Base-by-base conservation (phyloP, 2,113 vertebrate genomes). In the Dasyornis broadbenti region DNA sequence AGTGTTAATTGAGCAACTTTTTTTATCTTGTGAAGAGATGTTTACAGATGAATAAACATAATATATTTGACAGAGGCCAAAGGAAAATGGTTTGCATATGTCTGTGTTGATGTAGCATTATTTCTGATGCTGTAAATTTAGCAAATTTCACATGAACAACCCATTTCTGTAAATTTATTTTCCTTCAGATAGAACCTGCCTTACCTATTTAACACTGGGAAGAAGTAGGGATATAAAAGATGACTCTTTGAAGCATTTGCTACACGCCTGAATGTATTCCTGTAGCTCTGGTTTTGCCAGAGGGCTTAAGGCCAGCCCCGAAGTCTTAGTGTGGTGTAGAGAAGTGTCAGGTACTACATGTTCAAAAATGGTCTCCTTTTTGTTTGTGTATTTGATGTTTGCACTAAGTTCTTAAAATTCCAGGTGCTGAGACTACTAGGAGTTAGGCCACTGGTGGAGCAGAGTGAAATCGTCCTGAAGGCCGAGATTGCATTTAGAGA, bases 11-110 rank as follows among this genome's bases (percentile, higher is more conserved):
- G 80, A 96, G 84, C 93, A 92, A 96, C 93, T 91, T 95, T 90
- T 97, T 97, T 96, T 95, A 95, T 92, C 94, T 93, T 97, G 81
- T 96, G 92, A 91, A 96, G 81, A 94, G 82, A 93, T 94, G 97
- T 98, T 98, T 98, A 98, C 97, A 98, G 92, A 96, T 96, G 90
- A 95, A 92, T 97, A 94, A 93, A 82, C 77, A 16, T 95, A 97
- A 97, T 97, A 96, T 97, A 97, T 96, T 95, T 24, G 40, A 91
- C 40, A 45, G 86, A 97, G 90, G 94, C 77, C 94, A 72, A 91
- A 95, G 91, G 84, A 83, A 86, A 90, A 88, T 49, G 88, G 64
- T 90, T 91, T 96, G 95, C 95, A 45, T 90, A 88, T 92, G 42
- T 92, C 92, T 91, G 50, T 76, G 90, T 96, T 94, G 83, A 93